Evolutionary conservation across 2,113 vertebrate genomes (phyloP).

Genomic region (Charina bottae): DNA sequence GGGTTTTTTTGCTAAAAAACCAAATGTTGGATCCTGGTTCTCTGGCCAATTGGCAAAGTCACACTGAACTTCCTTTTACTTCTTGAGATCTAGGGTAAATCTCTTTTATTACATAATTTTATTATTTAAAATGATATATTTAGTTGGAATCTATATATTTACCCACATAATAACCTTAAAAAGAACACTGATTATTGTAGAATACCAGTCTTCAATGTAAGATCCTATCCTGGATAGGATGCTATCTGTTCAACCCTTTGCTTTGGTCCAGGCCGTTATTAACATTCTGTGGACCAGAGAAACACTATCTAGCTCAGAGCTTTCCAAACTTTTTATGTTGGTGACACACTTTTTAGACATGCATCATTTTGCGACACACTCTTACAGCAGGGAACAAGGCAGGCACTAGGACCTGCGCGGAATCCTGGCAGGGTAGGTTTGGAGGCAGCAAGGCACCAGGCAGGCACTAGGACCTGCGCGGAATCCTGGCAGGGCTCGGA

Average conservation of each 20-base stretch:
- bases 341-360: too few relatives aligned
- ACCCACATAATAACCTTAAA: background rate
- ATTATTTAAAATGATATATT: background rate
- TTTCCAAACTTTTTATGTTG: too few relatives aligned
- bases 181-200: background rate
- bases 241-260: background rate
- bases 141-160: background rate
- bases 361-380: too few relatives aligned
- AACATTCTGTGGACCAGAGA: background rate
- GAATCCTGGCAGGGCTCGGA: too few relatives aligned
- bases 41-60: background rate
- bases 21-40: background rate
- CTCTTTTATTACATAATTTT: background rate
- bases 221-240: background rate
- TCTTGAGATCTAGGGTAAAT: background rate
- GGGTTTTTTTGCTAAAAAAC: background rate
- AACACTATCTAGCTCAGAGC: background rate
- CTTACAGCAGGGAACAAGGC: too few relatives aligned
- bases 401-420: too few relatives aligned
- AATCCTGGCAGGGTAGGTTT: too few relatives aligned
- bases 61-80: background rate
- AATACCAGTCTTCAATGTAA: background rate
- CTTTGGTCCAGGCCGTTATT: background rate
- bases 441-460: too few relatives aligned
- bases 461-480: too few relatives aligned